Evolutionary conservation across 2,797 vertebrate genomes (phyloP), one percentile per base, ranked within the genome.

Genomic region (Schizopygopsis pylzovi): DNA sequence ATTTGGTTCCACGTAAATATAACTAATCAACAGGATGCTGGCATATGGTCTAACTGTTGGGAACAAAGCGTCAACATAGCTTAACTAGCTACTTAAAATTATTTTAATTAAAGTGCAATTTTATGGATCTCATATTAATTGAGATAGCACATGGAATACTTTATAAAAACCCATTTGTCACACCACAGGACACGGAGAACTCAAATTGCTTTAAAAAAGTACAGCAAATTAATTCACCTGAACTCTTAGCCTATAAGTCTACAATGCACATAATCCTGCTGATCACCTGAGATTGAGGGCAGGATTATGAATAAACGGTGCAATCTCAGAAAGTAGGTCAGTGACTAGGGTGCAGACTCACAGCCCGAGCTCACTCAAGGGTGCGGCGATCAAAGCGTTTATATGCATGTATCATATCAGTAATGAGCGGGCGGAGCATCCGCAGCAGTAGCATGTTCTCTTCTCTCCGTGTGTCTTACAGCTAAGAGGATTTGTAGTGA

Each of bases 401-500:
- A 65, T 4, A 49, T 39, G 65, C 20, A 49, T 28, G 11, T 1
- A 83, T 59, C 72, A 81, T 63, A 47, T 77, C 20, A 83, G 83
- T 81, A n/a, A 65, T 59, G 49, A 70, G 75, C 59, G 83, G 81
- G 85, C 16, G 82, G 85, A 86, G 80, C 89, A 85, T 76, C 22
- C 12, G 11, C 16, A 77, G 90, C 90, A 93, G 93, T 92, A 86
- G 91, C 67, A 65, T 41, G 70, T 73, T 88, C 88, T 87, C 87
- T 49, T 39, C 80, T 39, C 72, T 76, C 79, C 76, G 89, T 87
- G 79, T 92, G 91, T 93, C 91, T 92, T 92, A 90, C 89, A 81
- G 18, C 89, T 95, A 95, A 94, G 93, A 93, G 93, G 94, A 94
- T 94, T 94, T 91, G 16, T 79, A 13, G 85, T 84, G 88, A 92